These are phyloP conservation scores for Arnoldichthys spilopterus DNA, from an alignment of 2,797 vertebrate species.

Conservation along the genomic window DNA sequence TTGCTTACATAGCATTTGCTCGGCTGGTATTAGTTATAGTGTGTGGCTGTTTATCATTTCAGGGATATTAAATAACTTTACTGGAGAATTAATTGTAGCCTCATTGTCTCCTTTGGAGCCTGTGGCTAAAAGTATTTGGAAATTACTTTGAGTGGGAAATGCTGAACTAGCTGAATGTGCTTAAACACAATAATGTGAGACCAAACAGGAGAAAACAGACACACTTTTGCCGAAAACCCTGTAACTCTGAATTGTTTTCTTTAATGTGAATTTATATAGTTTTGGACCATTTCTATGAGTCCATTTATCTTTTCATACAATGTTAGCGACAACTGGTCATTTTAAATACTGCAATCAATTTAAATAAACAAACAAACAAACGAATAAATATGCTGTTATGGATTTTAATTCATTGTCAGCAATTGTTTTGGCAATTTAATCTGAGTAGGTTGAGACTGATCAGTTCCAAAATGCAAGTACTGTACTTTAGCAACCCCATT, in stretches of 20 bases:
- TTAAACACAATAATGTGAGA: not conserved
- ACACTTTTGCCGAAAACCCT: not conserved
- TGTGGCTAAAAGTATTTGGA: not conserved
- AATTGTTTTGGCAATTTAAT: no score
- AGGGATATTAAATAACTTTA: not conserved
- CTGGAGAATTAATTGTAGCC: not conserved
- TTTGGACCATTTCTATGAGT: not conserved
- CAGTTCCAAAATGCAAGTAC: no score
- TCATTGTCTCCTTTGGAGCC: not conserved
- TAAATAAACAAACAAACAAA: no score
- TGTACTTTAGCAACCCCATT: not conserved
- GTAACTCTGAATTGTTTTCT: not conserved
- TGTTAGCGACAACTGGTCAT: no score
- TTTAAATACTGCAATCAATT: no score
- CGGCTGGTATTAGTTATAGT: not conserved
- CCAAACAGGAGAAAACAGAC: not conserved
- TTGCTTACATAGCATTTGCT: not conserved
- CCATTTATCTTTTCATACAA: no score
- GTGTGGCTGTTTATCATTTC: slow-evolving; percentile 9
- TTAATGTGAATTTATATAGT: not conserved
- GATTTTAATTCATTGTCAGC: no score
- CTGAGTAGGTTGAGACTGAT: no score
- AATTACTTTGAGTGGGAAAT: not conserved
- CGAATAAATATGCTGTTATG: no score
- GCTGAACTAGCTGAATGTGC: not conserved